phyloP scores from a whole-genome alignment of 1,140 invertebrate genomes.

The Cyclina sinensis region DNA sequence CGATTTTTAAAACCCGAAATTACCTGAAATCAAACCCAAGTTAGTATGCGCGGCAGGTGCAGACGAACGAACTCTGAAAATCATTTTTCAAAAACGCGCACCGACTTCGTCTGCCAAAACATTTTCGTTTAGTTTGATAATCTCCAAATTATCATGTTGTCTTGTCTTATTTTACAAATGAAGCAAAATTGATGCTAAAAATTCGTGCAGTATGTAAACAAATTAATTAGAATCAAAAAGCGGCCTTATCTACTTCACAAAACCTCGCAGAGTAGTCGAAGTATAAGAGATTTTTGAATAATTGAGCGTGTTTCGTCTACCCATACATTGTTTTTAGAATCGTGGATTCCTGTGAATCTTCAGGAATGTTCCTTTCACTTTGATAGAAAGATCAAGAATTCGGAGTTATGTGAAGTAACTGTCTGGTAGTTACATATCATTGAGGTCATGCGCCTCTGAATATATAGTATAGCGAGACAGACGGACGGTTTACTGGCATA shows the following conservation, averaged over 20 bases:
- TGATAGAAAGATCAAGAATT: no score
- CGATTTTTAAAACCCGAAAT: conserved; percentile 33
- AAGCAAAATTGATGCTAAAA: conserved; percentile 2
- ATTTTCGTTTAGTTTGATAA: conserved; percentile 36
- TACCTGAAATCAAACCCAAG: background rate
- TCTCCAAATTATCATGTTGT: conserved; percentile 22
- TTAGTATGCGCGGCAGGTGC: conserved; percentile 21
- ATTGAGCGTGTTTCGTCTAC: background rate
- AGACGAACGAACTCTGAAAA: background rate
- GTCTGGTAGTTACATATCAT: no score
- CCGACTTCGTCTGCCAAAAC: conserved; percentile 9
- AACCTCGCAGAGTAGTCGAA: background rate
- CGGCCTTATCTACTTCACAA: conserved; percentile 28
- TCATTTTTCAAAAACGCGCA: conserved; percentile 19
- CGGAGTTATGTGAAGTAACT: no score
- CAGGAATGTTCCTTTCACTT: no score
- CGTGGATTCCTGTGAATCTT: no score
- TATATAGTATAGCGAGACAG: no score
- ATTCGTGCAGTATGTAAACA: conserved; percentile 5
- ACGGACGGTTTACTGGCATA: no score
- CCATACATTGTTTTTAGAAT: background rate
- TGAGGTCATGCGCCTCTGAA: no score
- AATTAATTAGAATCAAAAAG: conserved; percentile 38
- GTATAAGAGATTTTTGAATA: background rate
- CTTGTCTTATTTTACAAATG: conserved; percentile 29